Evolutionary conservation across 30 jellyfish, hydroid and myxozoan species (phyloP).

Genomic region (Hydra vulgaris): DNA sequence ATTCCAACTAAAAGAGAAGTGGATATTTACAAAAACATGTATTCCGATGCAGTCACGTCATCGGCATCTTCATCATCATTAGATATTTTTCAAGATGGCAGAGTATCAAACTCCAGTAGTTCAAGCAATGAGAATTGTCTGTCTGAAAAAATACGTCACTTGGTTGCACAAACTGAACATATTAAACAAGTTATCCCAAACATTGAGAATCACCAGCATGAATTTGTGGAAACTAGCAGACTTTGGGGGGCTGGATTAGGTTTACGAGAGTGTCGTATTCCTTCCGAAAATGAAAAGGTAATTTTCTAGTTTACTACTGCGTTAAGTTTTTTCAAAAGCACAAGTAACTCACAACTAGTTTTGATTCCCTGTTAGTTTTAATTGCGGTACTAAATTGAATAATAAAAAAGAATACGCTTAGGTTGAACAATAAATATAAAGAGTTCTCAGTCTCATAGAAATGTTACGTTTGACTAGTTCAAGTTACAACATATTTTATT

Average conservation of each 20-base stretch:
- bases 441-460: neutral
- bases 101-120: slow-evolving; percentile 15
- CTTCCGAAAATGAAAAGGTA: slow-evolving; percentile 6
- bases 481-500: neutral
- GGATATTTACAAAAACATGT: neutral
- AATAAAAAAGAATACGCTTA: too few species aligned
- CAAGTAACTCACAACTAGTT: too few species aligned
- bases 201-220: slow-evolving; percentile 26
- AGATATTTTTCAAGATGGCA: neutral
- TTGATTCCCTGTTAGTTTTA: too few species aligned
- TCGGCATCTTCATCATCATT: neutral
- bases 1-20: neutral
- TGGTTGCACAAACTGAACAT: slow-evolving; percentile 71
- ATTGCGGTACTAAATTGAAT: too few species aligned
- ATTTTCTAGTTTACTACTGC: neutral
- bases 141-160: slow-evolving; percentile 49
- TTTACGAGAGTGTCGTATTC: slow-evolving; percentile 6
- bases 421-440: too few species aligned
- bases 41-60: neutral
- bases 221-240: neutral
- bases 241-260: neutral
- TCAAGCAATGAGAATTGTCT: slow-evolving; percentile 27
- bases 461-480: neutral
- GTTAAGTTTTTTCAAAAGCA: too few species aligned
- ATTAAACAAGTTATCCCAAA: slow-evolving; percentile 41